Conservation (phyloP, 2,113 vertebrate species). For the Onychostruthus taczanowskii region DNA sequence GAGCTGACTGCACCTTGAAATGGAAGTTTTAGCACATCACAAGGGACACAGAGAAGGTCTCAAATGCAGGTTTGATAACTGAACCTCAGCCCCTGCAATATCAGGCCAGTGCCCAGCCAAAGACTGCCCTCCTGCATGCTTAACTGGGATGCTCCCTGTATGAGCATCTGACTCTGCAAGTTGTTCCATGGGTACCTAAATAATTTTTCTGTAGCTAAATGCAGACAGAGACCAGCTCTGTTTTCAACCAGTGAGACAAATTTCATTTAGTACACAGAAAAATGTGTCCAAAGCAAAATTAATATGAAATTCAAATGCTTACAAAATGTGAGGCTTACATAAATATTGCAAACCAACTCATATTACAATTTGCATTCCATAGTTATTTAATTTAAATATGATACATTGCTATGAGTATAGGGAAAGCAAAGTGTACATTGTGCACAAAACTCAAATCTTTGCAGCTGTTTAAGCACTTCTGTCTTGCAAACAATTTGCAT, state of each 20-base stretch:
- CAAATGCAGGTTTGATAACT: neutral
- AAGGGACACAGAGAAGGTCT: neutral
- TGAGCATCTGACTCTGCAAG: neutral
- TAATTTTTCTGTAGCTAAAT: neutral
- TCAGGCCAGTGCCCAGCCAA: neutral
- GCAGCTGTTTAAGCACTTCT: neutral
- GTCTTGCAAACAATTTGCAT: neutral
- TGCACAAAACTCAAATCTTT: neutral
- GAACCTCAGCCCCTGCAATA: neutral
- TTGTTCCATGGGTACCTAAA: neutral
- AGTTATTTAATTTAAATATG: slow-evolving; percentile 10
- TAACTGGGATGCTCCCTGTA: neutral
- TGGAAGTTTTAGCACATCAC: neutral
- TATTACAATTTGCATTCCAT: neutral
- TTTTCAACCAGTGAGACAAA: neutral
- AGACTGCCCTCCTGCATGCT: neutral
- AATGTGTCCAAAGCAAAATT: neutral
- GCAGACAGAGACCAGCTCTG: neutral
- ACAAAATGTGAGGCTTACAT: neutral
- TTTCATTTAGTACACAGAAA: neutral
- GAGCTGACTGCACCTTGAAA: neutral
- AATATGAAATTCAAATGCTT: neutral
- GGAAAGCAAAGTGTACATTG: neutral
- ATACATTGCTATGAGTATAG: neutral
- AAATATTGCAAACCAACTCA: neutral